Percentiles rank a stretch among this genome's conserved stretches.
These are phyloP conservation scores for Euproctis similis DNA, from an alignment of 2,888 invertebrate genomes.

Conservation along the genomic window DNA sequence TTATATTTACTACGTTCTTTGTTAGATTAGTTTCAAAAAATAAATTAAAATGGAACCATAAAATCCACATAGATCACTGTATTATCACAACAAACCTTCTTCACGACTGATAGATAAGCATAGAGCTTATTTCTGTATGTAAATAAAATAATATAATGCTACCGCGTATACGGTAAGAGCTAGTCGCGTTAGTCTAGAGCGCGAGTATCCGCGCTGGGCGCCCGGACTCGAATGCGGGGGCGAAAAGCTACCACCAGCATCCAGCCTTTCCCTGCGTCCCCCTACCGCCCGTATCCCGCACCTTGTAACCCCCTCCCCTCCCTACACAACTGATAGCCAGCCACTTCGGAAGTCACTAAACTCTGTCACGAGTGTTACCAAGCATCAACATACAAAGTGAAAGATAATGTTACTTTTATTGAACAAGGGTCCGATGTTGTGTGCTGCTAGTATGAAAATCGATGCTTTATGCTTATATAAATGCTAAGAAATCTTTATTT, in stretches of 20 bases:
- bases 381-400: constrained; percentile 55
- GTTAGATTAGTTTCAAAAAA: no score
- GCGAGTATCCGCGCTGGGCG: constrained; percentile 53
- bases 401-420: constrained; percentile 70
- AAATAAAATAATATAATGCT: constrained; percentile 47
- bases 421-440: constrained; percentile 57
- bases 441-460: constrained; percentile 52
- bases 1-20: no score
- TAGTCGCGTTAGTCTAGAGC: constrained; percentile 31
- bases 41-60: constrained; percentile 41
- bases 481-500: constrained; percentile 34
- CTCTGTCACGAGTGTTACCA: constrained; percentile 67
- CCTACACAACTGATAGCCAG: constrained; percentile 72
- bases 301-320: constrained; percentile 34
- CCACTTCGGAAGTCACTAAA: constrained; percentile 75
- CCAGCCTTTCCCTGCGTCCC: constrained; percentile 48
- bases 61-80: constrained; percentile 58
- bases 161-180: constrained; percentile 41
- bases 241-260: constrained; percentile 50
- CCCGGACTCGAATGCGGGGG: constrained; percentile 65
- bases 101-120: constrained; percentile 33
- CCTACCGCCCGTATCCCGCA: constrained; percentile 28
- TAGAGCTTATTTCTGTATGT: constrained; percentile 24
- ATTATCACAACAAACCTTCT: constrained; percentile 62
- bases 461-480: constrained; percentile 49